Evolutionary conservation across 30 jellyfish, hydroid and myxozoan species (phyloP).

Genomic region (Aurelia aurita): DNA sequence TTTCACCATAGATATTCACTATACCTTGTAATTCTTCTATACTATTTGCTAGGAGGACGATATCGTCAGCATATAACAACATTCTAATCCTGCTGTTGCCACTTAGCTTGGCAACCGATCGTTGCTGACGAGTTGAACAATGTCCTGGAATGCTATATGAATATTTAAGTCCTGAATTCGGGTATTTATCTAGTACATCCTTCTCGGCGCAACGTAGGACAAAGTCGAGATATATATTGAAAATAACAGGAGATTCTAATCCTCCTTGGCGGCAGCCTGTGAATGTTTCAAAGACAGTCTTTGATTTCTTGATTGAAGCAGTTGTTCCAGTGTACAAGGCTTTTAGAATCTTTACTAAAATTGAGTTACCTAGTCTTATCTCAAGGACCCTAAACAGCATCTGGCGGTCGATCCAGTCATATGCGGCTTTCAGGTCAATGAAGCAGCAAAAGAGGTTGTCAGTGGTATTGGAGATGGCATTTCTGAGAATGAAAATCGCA

Average conservation of each 20-base stretch:
- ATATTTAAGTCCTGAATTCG: background rate
- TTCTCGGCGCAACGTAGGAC: background rate
- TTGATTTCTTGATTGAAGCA: no score
- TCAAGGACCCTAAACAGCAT: background rate
- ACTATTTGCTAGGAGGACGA: background rate
- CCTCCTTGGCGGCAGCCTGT: conserved; percentile 17
- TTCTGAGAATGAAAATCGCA: background rate
- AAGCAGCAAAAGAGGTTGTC: background rate
- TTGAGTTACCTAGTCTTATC: no score
- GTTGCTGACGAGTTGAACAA: background rate
- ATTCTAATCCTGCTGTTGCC: background rate
- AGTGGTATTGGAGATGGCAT: background rate
- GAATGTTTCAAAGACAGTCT: no score
- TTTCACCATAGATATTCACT: no score
- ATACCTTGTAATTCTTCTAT: background rate
- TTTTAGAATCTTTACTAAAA: no score
- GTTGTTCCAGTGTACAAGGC: no score
- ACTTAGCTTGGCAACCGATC: background rate
- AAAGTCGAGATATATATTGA: no score
- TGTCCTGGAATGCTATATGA: background rate
- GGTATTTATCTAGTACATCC: background rate
- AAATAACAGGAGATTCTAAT: conserved; percentile 7
- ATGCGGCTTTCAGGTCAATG: conserved; percentile 10
- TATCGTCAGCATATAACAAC: background rate
- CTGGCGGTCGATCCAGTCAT: conserved; percentile 13